These are phyloP conservation scores for Zaprionus nigranus DNA, from an alignment of 1,140 invertebrate genomes.

Conservation along the genomic window DNA sequence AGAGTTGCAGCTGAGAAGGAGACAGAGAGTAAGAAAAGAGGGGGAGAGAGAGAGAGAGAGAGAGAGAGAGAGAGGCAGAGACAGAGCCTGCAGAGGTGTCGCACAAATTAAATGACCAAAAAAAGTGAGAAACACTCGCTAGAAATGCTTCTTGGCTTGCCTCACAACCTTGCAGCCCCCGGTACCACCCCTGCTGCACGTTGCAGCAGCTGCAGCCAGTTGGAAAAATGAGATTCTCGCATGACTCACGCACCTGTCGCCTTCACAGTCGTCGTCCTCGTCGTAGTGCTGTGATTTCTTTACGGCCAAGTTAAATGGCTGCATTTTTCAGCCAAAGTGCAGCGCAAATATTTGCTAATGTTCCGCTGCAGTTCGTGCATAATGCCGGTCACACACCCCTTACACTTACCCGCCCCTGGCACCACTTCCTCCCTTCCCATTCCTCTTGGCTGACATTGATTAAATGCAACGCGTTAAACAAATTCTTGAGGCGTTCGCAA, in stretches of 20 bases:
- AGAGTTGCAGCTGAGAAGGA: conserved; percentile 31
- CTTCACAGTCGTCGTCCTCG: background rate
- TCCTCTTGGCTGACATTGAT: conserved; percentile 55
- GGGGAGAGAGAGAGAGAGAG: background rate
- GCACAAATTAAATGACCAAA: conserved; percentile 57
- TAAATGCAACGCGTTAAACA: conserved; percentile 64
- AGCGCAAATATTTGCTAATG: conserved; percentile 67
- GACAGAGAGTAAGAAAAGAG: background rate
- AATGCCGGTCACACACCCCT: conserved; percentile 25
- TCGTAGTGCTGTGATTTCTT: conserved; percentile 3
- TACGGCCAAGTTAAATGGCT: conserved; percentile 51
- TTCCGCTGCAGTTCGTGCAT: conserved; percentile 44
- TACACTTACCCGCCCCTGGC: background rate
- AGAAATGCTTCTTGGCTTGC: conserved; percentile 7
- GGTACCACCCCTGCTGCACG: background rate
- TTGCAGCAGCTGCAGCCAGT: conserved; percentile 19
- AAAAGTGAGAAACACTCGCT: conserved; percentile 6
- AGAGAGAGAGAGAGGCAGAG: background rate
- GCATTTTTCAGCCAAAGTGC: conserved; percentile 64
- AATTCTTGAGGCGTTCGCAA: conserved; percentile 58
- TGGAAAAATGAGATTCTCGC: conserved; percentile 54
- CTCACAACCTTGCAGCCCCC: background rate
- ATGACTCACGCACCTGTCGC: conserved; percentile 57
- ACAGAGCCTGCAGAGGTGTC: no score
- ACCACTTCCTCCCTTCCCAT: background rate